phyloP scores from a whole-genome alignment of 2,113 vertebrate species.

The Cairina moschata region DNA sequence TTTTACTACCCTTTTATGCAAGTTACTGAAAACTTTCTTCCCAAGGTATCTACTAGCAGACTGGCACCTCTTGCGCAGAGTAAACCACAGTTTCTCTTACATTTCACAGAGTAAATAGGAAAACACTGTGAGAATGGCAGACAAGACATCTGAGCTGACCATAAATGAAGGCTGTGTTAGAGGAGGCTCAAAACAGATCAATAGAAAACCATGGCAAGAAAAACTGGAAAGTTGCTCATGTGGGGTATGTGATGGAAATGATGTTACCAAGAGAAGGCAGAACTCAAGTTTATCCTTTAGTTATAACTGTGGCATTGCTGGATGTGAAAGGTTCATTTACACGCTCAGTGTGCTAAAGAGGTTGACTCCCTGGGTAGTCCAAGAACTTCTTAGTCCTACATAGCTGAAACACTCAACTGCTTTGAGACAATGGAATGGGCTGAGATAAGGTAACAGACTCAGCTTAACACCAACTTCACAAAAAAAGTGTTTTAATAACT shows the following conservation, averaged over 20 bases:
- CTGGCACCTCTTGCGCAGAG: neutral
- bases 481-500: neutral
- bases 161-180: neutral
- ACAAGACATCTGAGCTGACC: neutral
- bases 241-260: neutral
- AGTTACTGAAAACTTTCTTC: neutral
- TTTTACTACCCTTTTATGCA: neutral
- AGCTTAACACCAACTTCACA: neutral
- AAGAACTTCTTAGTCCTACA: neutral
- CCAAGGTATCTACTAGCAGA: neutral
- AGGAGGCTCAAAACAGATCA: neutral
- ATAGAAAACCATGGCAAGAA: neutral
- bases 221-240: neutral
- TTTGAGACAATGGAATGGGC: neutral
- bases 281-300: neutral
- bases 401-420: neutral
- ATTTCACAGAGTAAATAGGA: neutral
- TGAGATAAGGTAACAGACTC: neutral
- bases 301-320: neutral
- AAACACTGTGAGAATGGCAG: neutral
- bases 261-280: rapidly evolving
- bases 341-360: neutral
- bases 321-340: neutral
- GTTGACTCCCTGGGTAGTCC: neutral
- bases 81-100: neutral